Percentiles rank a stretch among this genome's conserved stretches.
Conservation (phyloP, 2,888 invertebrate genomes). For the Helleia helle region DNA sequence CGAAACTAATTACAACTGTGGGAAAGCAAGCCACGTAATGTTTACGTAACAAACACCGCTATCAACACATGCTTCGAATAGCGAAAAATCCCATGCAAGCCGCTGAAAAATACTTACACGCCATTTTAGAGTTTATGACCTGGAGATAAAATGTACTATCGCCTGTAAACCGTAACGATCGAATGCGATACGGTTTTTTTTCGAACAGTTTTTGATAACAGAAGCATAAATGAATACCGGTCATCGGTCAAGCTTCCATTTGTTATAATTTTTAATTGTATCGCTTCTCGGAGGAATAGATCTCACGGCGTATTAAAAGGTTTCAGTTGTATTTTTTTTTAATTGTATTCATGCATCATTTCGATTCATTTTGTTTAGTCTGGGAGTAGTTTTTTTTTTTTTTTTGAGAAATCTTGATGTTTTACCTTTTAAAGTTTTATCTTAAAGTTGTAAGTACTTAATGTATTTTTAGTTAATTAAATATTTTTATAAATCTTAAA, state of each 20-base stretch:
- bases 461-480: too few relatives aligned
- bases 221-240: slow-evolving; percentile 55
- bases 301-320: slow-evolving; percentile 13
- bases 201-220: slow-evolving; percentile 53
- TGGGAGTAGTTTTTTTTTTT: too few relatives aligned
- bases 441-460: too few relatives aligned
- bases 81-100: slow-evolving; percentile 33
- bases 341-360: too few relatives aligned
- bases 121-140: slow-evolving; percentile 1
- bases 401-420: too few relatives aligned
- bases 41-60: slow-evolving; percentile 42
- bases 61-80: slow-evolving; percentile 28
- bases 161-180: slow-evolving; percentile 21
- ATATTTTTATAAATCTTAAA: too few relatives aligned
- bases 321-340: too few relatives aligned
- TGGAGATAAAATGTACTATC: not conserved
- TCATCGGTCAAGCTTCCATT: slow-evolving; percentile 43
- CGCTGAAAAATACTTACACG: slow-evolving; percentile 11
- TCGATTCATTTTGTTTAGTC: too few relatives aligned
- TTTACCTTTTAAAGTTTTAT: too few relatives aligned
- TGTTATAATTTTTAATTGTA: slow-evolving; percentile 32
- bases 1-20: slow-evolving; percentile 46
- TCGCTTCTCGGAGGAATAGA: slow-evolving; percentile 14
- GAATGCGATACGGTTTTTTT: slow-evolving; percentile 59
- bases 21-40: slow-evolving; percentile 40